Base-by-base conservation (phyloP, 2,113 vertebrate genomes). In the Rhombomys opimus region DNA sequence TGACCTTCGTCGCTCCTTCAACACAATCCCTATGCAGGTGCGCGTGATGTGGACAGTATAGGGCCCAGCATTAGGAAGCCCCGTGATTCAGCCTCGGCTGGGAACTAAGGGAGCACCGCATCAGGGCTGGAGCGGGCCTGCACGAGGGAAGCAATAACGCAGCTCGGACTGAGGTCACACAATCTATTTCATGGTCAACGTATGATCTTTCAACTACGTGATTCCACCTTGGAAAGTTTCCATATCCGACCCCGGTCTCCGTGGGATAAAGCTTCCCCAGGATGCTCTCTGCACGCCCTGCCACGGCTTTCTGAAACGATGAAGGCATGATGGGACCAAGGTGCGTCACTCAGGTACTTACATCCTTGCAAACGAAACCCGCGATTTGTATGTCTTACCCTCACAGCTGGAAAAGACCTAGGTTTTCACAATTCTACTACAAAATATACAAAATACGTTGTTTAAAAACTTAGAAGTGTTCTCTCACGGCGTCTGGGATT, bases 241-340 rank as follows among this genome's bases (percentile, higher is more conserved):
- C 7, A 38, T 73, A 27, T 10, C 20, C 38, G 30, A 72, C 54
- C 38, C 65, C 6, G 30, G 27, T 10, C 12, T 9, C 32, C 81
- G 52, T 5, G 14, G 32, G 10, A 65, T 4, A 14, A 20, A 75
- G 41, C 10, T 76, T 65, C 63, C 30, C 8, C 22, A 59, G 13
- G 13, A 25, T 35, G 25, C 2, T 30, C 80, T 77, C 18, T 27
- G 18, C 54, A 1, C 1, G n/a, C 8, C 4, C 7, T 63, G 80
- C 30, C 35, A 7, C 22, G 4, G 57, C 35, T 63, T 46, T 17
- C 32, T 13, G 6, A 46, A 14, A 32, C 2, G 18, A 41, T 32
- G 8, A 57, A 4, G 2, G 15, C 10, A 2, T 3, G 7, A 9
- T 0, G 25, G 35, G 23, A 20, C 1, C 50, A 2, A n/a, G 7